phyloP scores from a whole-genome alignment of 2,113 vertebrate species.

The Lamprologus callipterus region DNA sequence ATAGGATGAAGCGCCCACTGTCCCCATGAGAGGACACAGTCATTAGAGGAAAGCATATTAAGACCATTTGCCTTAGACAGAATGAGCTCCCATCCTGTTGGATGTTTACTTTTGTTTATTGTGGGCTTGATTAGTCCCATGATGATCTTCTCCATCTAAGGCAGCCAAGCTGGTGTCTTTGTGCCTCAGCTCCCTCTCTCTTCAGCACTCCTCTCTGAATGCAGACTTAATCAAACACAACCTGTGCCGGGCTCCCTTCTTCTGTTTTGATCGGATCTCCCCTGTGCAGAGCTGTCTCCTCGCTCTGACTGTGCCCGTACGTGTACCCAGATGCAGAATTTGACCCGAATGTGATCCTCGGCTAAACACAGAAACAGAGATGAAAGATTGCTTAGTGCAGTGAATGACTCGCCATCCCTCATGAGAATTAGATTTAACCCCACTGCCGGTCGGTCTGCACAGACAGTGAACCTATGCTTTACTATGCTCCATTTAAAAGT shows the following conservation, averaged over 20 bases:
- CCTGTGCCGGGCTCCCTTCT: background rate
- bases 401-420: slow-evolving; percentile 6
- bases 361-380: background rate
- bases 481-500: slow-evolving; percentile 14
- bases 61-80: background rate
- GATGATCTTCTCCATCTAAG: slow-evolving; percentile 3
- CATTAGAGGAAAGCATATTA: slow-evolving; percentile 26
- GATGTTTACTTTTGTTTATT: slow-evolving; percentile 17
- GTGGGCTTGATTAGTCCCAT: slow-evolving; percentile 36
- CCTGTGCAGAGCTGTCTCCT: background rate
- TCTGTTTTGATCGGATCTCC: background rate
- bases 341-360: slow-evolving; percentile 15
- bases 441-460: slow-evolving; percentile 13
- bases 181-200: background rate
- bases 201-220: background rate
- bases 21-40: background rate
- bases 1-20: slow-evolving; percentile 3
- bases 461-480: background rate
- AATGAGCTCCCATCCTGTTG: background rate
- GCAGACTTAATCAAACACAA: slow-evolving; percentile 30
- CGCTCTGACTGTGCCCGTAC: background rate
- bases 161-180: slow-evolving; percentile 11
- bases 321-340: background rate
- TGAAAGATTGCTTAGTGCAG: slow-evolving; percentile 2
- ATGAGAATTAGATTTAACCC: slow-evolving; percentile 37